These are phyloP conservation scores for Drosophila dives DNA, from an alignment of 2,888 invertebrate species.

Conservation along the genomic window DNA sequence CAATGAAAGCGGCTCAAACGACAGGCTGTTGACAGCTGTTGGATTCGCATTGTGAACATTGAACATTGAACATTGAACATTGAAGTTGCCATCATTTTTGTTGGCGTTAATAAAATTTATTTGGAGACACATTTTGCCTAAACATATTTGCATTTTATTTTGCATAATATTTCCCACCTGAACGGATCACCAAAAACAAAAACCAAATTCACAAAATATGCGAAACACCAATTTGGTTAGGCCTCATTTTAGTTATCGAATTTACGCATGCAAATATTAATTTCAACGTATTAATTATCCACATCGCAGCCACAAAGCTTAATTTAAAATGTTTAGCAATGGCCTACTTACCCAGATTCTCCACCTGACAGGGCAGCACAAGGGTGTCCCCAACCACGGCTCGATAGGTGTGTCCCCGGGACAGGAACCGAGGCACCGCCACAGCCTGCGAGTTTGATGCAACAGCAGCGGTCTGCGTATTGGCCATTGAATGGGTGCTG, in stretches of 20 bases:
- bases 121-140: constrained; percentile 69
- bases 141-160: constrained; percentile 72
- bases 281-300: constrained; percentile 59
- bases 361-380: constrained; percentile 92
- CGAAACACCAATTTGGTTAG: constrained; percentile 15
- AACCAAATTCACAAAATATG: neutral
- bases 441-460: constrained; percentile 62
- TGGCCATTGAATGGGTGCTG: constrained; percentile 81
- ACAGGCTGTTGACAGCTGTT: constrained; percentile 74
- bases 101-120: constrained; percentile 66
- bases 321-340: constrained; percentile 9
- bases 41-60: constrained; percentile 50
- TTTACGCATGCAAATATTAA: constrained; percentile 61
- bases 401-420: constrained; percentile 91
- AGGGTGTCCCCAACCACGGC: constrained; percentile 92
- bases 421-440: constrained; percentile 88
- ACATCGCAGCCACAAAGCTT: constrained; percentile 17
- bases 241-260: constrained; percentile 46
- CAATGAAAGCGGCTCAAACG: constrained; percentile 35
- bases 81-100: constrained; percentile 32
- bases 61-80: constrained; percentile 6
- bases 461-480: constrained; percentile 59
- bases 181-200: constrained; percentile 23
- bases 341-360: constrained; percentile 89
- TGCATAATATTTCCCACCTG: constrained; percentile 56